Base-by-base conservation (phyloP, 2,888 invertebrate species). In the Nomada hirtipes region DNA sequence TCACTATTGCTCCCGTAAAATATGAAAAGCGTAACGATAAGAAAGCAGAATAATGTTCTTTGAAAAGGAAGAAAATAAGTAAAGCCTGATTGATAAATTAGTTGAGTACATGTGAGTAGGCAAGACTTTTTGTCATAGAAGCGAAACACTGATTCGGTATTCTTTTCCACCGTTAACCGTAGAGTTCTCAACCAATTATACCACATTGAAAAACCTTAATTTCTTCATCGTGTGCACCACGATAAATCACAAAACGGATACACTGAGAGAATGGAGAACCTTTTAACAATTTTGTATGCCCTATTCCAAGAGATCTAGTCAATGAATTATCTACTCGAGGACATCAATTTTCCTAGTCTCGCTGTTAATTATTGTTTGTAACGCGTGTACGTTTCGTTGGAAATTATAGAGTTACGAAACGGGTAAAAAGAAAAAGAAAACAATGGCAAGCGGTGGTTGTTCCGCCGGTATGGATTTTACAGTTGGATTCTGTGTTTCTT, bases 71-170 rank as follows among this genome's bases (percentile, higher is more conserved):
- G 68, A 50, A 36, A 57, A 79, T 47, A 71, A 76, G 50, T 88
- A 79, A 68, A 72, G 72, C 70, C 63, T 59, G 69, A 85, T 81
- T 55, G 78, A 73, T 84, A 78, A 86, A 72, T 86, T 68, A 81
- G 73, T 79, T 63, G 53, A 73, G 68, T 73, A 64, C 73, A 79
- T 73, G 67, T 73, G 79, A 78, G 72, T 79, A 81, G 57, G 23
- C 78, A 80, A 23, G 53, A 77, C 64, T 68, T 55, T 68, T 63
- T 11, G 55, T 72, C 67, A 64, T 73, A 72, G 52, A 47, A 47
- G 44, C n/a, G 18, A 44, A 57, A n/a, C 59, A 68, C 72, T 42
- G 57, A 59, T 68, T 55, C n/a, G 52, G 47, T 23, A 52, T 20
- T 36, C 9, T 67, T 53, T 61, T 68, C 63, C 20, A 36, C 15